Percentiles rank a stretch among this genome's conserved stretches.
Conservation (phyloP, 1,140 invertebrate species). For the Neotoxoptera formosana region DNA sequence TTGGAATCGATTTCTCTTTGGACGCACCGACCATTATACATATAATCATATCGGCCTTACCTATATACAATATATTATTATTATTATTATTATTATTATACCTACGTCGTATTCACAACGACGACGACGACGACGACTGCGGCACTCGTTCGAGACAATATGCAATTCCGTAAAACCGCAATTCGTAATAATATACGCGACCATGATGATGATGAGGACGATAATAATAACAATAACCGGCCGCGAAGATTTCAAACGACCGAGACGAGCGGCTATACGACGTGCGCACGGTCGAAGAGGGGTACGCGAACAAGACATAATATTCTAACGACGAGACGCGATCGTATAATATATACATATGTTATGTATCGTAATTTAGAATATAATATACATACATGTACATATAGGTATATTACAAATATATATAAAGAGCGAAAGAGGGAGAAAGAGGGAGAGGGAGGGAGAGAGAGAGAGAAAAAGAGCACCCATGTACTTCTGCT, state of each 20-base stretch:
- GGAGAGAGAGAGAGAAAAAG: too few species aligned
- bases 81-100: background rate
- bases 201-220: background rate
- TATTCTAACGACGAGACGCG: conserved; percentile 1
- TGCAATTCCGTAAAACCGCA: conserved; percentile 36
- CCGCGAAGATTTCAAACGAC: conserved; percentile 1
- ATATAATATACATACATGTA: background rate
- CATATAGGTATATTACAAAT: background rate
- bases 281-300: background rate
- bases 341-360: background rate
- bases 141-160: background rate
- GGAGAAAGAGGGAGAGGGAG: background rate
- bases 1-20: conserved; percentile 26
- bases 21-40: background rate
- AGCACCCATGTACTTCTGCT: background rate
- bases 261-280: background rate
- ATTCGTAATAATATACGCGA: background rate
- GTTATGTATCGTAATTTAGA: background rate
- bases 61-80: background rate
- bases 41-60: background rate
- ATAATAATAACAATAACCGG: conserved; percentile 28
- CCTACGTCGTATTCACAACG: background rate
- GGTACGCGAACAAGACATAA: background rate
- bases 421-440: background rate
- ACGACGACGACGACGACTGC: background rate